Percentiles rank a stretch among this genome's conserved stretches.
Conservation (phyloP, 1,140 invertebrate genomes). For the Bombus confusus region DNA sequence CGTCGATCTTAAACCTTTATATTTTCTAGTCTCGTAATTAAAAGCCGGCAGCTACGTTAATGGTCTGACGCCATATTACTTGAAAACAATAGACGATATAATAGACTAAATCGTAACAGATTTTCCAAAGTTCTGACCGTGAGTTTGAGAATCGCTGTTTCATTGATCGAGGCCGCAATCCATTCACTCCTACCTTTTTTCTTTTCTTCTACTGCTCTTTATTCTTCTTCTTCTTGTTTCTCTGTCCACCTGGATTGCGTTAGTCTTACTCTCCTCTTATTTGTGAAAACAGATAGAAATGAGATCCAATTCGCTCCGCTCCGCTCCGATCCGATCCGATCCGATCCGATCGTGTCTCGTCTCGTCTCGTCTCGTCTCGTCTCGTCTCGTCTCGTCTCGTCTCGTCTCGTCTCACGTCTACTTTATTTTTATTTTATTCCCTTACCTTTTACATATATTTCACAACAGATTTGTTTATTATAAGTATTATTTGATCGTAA, state of each 20-base stretch:
- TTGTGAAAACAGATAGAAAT: constrained; percentile 3
- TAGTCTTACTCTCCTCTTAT: neutral
- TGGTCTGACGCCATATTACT: too few species aligned
- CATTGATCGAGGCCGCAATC: constrained; percentile 79
- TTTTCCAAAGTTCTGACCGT: neutral
- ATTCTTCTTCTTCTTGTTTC: constrained; percentile 20
- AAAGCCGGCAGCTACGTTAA: too few species aligned
- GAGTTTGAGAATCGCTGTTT: constrained; percentile 76
- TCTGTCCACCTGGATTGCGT: neutral
- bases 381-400: neutral
- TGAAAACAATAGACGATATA: accelerated
- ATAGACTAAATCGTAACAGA: neutral
- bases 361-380: neutral
- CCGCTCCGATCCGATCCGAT: neutral
- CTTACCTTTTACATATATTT: neutral
- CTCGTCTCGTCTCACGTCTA: neutral
- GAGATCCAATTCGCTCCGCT: neutral
- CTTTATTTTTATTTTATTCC: neutral
- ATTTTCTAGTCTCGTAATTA: neutral
- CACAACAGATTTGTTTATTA: neutral
- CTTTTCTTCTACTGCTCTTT: constrained; percentile 7
- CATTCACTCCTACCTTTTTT: constrained; percentile 67
- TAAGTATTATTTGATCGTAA: neutral
- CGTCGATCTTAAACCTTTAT: neutral
- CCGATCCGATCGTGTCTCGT: neutral